Conservation (phyloP, 2,888 invertebrate species). For the Chaitophorus viminalis region DNA sequence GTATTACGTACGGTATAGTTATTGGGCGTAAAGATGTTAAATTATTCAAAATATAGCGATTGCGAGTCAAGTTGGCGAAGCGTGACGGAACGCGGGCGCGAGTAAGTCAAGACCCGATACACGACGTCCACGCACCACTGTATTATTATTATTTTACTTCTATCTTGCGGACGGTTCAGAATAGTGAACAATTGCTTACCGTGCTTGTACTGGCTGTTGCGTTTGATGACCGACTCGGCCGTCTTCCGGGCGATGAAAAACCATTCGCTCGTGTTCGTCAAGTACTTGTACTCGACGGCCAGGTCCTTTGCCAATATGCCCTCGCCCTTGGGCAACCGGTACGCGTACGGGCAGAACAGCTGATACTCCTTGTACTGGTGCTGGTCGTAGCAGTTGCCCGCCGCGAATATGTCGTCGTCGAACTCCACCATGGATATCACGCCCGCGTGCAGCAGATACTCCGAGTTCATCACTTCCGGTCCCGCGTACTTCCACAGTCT, state of each 20-base stretch:
- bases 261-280: conserved; percentile 94
- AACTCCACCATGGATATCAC: conserved; percentile 94
- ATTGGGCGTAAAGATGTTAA: too few species aligned
- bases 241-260: conserved; percentile 92
- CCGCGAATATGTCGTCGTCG: conserved; percentile 94
- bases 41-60: too few species aligned
- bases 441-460: conserved; percentile 88
- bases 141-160: too few species aligned
- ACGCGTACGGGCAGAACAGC: conserved; percentile 92
- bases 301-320: conserved; percentile 88
- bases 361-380: conserved; percentile 85
- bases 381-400: conserved; percentile 94
- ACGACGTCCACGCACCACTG: too few species aligned
- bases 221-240: conserved; percentile 86
- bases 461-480: conserved; percentile 75
- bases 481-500: conserved; percentile 92
- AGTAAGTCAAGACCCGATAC: too few species aligned
- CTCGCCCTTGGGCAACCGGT: conserved; percentile 85
- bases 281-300: conserved; percentile 92
- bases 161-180: too few species aligned
- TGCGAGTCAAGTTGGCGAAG: too few species aligned
- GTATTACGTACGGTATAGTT: too few species aligned
- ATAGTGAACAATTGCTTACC: too few species aligned
- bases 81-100: too few species aligned
- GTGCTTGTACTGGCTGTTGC: conserved; percentile 83